phyloP scores from a whole-genome alignment of 2,888 invertebrate genomes.

The Nomada ferruginata region DNA sequence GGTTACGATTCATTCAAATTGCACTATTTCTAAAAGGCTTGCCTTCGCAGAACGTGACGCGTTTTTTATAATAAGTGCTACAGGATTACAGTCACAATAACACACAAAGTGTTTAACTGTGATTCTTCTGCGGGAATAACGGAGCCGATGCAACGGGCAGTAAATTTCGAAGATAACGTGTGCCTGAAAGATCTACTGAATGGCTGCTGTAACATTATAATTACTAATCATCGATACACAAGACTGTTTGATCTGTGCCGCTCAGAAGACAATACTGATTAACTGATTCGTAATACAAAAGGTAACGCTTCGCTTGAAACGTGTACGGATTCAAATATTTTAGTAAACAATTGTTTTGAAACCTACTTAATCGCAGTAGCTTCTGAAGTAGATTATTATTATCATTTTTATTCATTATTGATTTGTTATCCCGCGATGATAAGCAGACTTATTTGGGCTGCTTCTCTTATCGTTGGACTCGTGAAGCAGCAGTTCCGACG shows the following conservation, averaged over 20 bases:
- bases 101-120: slow-evolving; percentile 73
- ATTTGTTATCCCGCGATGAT: no score
- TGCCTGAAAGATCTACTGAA: slow-evolving; percentile 52
- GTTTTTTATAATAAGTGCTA: slow-evolving; percentile 19
- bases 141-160: slow-evolving; percentile 21
- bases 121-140: slow-evolving; percentile 67
- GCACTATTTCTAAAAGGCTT: background rate
- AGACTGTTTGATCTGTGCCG: slow-evolving; percentile 31
- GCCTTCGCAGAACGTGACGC: background rate
- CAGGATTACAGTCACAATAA: slow-evolving; percentile 28
- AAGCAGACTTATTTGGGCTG: no score
- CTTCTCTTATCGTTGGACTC: no score
- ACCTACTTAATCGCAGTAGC: background rate
- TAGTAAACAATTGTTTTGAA: background rate
- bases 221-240: slow-evolving; percentile 38
- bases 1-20: background rate
- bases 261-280: background rate
- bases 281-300: background rate
- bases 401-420: no score
- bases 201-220: slow-evolving; percentile 34
- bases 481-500: no score
- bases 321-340: background rate
- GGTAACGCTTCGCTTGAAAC: background rate
- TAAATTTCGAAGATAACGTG: slow-evolving; percentile 50
- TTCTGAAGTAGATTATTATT: no score